Base-by-base conservation (phyloP, 2,113 vertebrate species). In the Mormyrus iriodes region DNA sequence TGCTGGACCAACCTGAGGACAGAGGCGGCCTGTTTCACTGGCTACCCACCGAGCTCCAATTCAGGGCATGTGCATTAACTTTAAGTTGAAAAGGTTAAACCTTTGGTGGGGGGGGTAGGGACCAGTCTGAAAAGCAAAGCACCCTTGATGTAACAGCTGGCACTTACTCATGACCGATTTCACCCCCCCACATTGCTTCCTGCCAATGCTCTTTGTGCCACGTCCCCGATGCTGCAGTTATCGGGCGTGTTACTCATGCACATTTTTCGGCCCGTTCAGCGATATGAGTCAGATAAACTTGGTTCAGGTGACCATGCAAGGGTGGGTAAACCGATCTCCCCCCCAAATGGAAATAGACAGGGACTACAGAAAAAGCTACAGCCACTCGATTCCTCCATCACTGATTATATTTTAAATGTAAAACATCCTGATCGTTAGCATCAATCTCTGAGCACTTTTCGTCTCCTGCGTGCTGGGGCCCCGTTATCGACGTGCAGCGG, bases 361-460 rank as follows among this genome's bases (percentile, higher is more conserved):
- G 49, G 12, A 15, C 84, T 86, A 31, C 84, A 51, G 84, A 86
- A 86, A 31, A 65, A 76, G 42, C 27, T 39, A n/a, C 61, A 82
- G 87, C 49, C 87, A 73, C 44, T 73, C 19, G 4, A 86, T 52
- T 86, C 84, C 55, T 15, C 55, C 53, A 55, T 44, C 42, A 21
- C 49, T 86, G 79, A 84, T 84, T 84, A 84, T 48, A 86, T 86
- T 51, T 86, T 52, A 86, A 86, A 86, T 86, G 84, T 86, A 88
- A 73, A 88, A 42, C n/a, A 69, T 86, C 55, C 42, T 21, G 55
- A 35, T 89, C 39, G 58, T 49, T 85, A 85, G 51, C 39, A 44
- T 86, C 82, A 65, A 85, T 89, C 83, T 55, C 58, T 2, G 24
- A 89, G 88, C n/a, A 55, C 73, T 61, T 83, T 58, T 15, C 44